Base-by-base conservation (phyloP, 2,888 invertebrate genomes). In the Limenitis camilla region DNA sequence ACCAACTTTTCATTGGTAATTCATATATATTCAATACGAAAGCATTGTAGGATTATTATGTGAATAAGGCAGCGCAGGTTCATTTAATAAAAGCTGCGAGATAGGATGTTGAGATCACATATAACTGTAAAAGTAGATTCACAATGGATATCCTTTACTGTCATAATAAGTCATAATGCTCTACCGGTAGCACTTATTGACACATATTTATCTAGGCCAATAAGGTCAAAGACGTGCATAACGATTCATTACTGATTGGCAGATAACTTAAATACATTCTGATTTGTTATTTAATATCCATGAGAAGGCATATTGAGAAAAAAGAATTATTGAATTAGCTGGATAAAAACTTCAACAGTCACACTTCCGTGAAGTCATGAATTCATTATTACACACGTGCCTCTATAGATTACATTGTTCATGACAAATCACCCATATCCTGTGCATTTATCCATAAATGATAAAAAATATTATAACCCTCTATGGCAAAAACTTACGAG, bases 171-270 rank as follows among this genome's bases (percentile, higher is more conserved):
- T 53, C 44, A 47, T 40, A 40, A 38, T 27, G 45, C 10, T 30
- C 28, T 49, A 33, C 39, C 31, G 48, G 43, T 27, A 48, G 29
- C 31, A 42, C 45, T 48, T 11, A 40, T 48, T 52, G 56, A 49
- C 56, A 56, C 53, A 55, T 45, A 53, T 47, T 45, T 36, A 52
- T 51, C 48, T 49, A 40, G 49, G 45, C 39, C 31, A 49, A 42
- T 56, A 51, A 51, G 51, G 54, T 56, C 45, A 52, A 45, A 52
- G 42, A 49, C 50, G 50, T 56, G 44, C 44, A 38, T 48, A 44
- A 43, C 40, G 49, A 53, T 45, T 49, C 39, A 53, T 44, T 32
- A 40, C 47, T 32, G 51, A 53, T 53, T 50, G 47, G 45, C 48
- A 46, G 45, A 56, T 54, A 51, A 52, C 35, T 53, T 31, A 7